These are phyloP conservation scores for Zelleria hepariella DNA, from an alignment of 2,888 invertebrate species.

Conservation along the genomic window DNA sequence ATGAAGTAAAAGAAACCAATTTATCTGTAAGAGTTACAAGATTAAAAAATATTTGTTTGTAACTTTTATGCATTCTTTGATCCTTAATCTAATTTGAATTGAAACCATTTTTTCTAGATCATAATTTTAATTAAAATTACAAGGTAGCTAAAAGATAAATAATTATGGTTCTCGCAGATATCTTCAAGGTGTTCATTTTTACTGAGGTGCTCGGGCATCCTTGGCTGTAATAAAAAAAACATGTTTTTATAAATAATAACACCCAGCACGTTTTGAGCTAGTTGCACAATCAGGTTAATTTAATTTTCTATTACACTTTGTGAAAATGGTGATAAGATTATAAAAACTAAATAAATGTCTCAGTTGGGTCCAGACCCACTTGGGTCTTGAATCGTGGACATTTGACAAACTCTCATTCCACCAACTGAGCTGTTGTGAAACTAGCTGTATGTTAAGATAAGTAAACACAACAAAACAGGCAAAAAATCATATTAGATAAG, in stretches of 20 bases:
- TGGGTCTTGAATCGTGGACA: no score
- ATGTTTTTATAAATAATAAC: background rate
- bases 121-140: background rate
- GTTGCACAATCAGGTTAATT: background rate
- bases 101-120: background rate
- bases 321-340: no score
- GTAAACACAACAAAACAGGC: background rate
- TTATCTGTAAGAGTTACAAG: constrained; percentile 54
- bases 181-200: background rate
- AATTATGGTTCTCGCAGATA: background rate
- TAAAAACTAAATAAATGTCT: no score
- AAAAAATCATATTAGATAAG: background rate
- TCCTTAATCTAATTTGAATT: background rate
- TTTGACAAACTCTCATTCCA: background rate
- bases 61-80: constrained; percentile 12
- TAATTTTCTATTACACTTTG: no score
- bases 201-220: background rate
- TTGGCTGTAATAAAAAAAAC: background rate
- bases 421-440: background rate
- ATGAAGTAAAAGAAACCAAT: constrained; percentile 68
- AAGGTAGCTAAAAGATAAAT: background rate
- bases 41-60: constrained; percentile 30
- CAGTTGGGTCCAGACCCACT: no score
- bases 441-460: background rate
- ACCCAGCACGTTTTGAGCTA: background rate